These are phyloP conservation scores for Nysson spinosus DNA, from an alignment of 2,888 invertebrate species.

Conservation along the genomic window DNA sequence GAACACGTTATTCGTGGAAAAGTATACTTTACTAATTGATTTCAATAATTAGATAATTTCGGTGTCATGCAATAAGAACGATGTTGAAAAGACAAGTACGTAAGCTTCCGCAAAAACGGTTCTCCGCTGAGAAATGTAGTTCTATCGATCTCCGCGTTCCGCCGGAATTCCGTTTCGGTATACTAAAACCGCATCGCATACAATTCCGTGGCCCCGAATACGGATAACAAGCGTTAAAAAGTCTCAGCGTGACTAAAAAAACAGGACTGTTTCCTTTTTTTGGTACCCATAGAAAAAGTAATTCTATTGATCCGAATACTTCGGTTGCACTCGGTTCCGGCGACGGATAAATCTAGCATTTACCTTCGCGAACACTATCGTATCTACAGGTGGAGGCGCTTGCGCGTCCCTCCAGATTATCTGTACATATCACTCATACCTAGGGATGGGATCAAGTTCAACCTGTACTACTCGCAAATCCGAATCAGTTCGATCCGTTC, in stretches of 20 bases:
- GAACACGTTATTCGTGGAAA: not conserved
- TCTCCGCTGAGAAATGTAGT: slow-evolving; percentile 36
- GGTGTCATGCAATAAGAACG: too few relatives aligned
- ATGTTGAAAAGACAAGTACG: not conserved
- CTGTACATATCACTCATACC: slow-evolving; percentile 33
- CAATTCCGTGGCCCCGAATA: slow-evolving; percentile 4
- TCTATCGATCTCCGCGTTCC: slow-evolving; percentile 37
- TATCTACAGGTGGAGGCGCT: slow-evolving; percentile 59
- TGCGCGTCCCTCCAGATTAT: slow-evolving; percentile 34
- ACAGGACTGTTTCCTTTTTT: too few relatives aligned
- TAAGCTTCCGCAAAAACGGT: not conserved
- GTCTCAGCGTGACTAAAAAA: too few relatives aligned
- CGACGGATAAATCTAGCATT: slow-evolving; percentile 56
- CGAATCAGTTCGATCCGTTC: too few relatives aligned
- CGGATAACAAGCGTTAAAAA: not conserved
- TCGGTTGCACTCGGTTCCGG: slow-evolving; percentile 38
- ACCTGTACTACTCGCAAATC: too few relatives aligned
- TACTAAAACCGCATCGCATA: slow-evolving; percentile 16
- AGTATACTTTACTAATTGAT: too few relatives aligned
- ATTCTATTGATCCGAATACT: slow-evolving; percentile 54
- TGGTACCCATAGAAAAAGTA: slow-evolving; percentile 18
- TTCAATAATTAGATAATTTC: too few relatives aligned
- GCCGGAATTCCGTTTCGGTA: slow-evolving; percentile 30
- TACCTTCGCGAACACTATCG: slow-evolving; percentile 45
- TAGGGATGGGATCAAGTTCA: too few relatives aligned